Conservation (phyloP, 2,888 invertebrate genomes). For the Epinotia ramella region DNA sequence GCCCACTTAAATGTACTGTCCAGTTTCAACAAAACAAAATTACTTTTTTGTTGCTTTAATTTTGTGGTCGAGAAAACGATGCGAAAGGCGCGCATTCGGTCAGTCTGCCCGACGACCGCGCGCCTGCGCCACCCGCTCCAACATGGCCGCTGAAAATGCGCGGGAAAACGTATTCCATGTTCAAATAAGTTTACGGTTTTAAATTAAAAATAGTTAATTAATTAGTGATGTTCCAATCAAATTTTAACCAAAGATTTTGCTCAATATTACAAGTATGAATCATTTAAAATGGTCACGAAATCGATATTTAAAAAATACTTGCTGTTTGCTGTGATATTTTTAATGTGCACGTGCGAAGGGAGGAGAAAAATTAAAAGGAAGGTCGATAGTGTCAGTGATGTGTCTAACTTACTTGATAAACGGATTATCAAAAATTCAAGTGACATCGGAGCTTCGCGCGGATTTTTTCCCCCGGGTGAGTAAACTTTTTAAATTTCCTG, state of each 20-base stretch:
- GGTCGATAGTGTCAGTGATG: conserved; percentile 51
- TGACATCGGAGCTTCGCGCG: conserved; percentile 57
- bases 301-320: conserved; percentile 60
- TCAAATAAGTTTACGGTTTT: conserved; percentile 25
- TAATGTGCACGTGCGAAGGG: conserved; percentile 57
- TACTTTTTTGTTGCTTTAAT: conserved; percentile 53
- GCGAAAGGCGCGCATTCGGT: conserved; percentile 47
- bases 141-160: conserved; percentile 64
- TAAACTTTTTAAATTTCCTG: conserved; percentile 25
- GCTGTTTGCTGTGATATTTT: conserved; percentile 60
- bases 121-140: conserved; percentile 66
- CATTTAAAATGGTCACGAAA: conserved; percentile 69
- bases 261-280: conserved; percentile 47
- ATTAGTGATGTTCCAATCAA: conserved; percentile 29
- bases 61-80: conserved; percentile 53
- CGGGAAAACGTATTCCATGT: conserved; percentile 59
- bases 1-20: conserved; percentile 32
- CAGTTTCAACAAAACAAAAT: conserved; percentile 40
- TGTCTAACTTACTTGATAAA: conserved; percentile 47
- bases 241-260: conserved; percentile 47
- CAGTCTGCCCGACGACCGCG: conserved; percentile 61
- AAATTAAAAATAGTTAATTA: conserved; percentile 22
- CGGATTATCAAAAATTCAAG: conserved; percentile 47
- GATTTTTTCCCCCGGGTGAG: conserved; percentile 66
- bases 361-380: conserved; percentile 56